Evolutionary conservation across 1,140 invertebrate species (phyloP).

Genomic region (Diorhabda carinulata): DNA sequence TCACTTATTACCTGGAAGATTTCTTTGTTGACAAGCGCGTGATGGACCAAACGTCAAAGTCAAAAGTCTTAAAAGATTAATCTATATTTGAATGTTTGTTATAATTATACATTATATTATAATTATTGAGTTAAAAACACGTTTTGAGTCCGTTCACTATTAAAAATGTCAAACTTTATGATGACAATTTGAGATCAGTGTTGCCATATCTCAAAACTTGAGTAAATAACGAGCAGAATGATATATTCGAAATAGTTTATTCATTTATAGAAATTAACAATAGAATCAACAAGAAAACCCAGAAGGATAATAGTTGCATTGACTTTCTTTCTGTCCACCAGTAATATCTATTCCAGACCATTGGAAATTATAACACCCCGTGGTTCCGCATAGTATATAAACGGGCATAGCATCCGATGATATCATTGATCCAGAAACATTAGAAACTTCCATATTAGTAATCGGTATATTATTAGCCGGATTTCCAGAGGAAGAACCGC

Average conservation of each 20-base stretch:
- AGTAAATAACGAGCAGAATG: too few species aligned
- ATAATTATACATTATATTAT: too few species aligned
- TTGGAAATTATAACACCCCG: constrained; percentile 22
- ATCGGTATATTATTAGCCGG: constrained; percentile 25
- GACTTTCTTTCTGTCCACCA: constrained; percentile 7
- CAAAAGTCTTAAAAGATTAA: too few species aligned
- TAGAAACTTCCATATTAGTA: constrained; percentile 18
- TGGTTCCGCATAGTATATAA: constrained; percentile 19
- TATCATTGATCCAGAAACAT: constrained; percentile 21
- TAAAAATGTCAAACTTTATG: too few species aligned
- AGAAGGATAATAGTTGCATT: constrained; percentile 16
- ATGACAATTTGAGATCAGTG: too few species aligned
- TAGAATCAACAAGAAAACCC: constrained; percentile 21
- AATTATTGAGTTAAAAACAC: too few species aligned
- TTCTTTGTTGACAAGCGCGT: too few species aligned
- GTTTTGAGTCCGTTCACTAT: too few species aligned
- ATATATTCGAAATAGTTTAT: not conserved
- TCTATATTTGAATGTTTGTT: too few species aligned
- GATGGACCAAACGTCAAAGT: too few species aligned
- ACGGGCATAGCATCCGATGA: constrained; percentile 13
- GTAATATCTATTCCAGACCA: constrained; percentile 18
- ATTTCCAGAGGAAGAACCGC: constrained; percentile 6
- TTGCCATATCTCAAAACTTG: too few species aligned
- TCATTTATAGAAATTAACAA: not conserved
- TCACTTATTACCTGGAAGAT: too few species aligned